Base-by-base conservation (phyloP, 2,797 vertebrate genomes). In the Aulostomus chinensis region DNA sequence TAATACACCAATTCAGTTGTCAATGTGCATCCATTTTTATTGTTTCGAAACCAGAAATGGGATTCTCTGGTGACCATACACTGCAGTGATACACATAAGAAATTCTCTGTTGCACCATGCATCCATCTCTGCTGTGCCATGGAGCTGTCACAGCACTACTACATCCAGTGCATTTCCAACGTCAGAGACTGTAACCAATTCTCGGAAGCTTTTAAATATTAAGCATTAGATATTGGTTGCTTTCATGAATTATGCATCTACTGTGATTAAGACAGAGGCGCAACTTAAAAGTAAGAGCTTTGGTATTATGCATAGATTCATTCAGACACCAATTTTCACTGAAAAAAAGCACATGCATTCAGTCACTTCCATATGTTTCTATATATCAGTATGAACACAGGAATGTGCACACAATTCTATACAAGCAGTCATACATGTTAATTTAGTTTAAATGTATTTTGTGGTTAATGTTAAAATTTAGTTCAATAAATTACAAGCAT, bases 1-100 rank as follows among this genome's bases (percentile, higher is more conserved):
- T 76, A 76, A 80, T 74, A 73, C 39, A 33, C 25, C 48, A 54
- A 60, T 76, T 67, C 60, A 73, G 47, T 39, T 70, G 64, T 65
- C 46, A 25, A 50, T 61, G 72, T 73, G 39, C 66, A 66, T 80
- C 55, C 74, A 15, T 30, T 73, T 70, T 54, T 67, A 61, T 70
- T 60, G 62, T 58, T 56, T 58, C 17, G 73, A 53, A 36, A 59
- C 48, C 30, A 34, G 34, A 56, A 53, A 59, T 64, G 68, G 60
- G 59, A 48, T 66, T 76, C 54, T 58, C 47, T 58, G n/a, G 47
- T 60, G 54, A 46, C 58, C 60, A 33, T 18, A 34, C 47, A 33
- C 58, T 22, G 40, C 59, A 31, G 52, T 50, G 59, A 70, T 47
- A 57, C 58, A 64, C 70, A 62, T 34, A 58, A 63, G 39, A 56